phyloP scores from a whole-genome alignment of 2,888 invertebrate genomes.

The Calliopum simillimum region DNA sequence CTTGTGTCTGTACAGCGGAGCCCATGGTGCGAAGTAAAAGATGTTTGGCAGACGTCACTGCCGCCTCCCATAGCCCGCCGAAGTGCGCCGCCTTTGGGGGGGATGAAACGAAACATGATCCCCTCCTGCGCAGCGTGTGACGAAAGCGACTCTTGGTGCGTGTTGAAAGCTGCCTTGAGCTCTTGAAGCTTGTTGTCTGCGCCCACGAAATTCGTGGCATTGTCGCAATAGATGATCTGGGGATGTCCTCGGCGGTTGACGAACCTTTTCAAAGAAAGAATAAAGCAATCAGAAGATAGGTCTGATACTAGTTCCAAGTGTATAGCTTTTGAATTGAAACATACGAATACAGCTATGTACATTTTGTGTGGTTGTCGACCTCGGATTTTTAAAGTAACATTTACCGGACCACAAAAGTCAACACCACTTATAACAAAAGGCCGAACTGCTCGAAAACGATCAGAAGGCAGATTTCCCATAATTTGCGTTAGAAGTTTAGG shows the following conservation, averaged over 20 bases:
- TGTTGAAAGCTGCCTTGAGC: neutral
- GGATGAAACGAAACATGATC: slow-evolving; percentile 23
- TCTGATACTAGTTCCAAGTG: slow-evolving; percentile 33
- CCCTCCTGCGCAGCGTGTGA: neutral
- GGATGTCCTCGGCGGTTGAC: no score
- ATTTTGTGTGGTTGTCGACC: slow-evolving; percentile 35
- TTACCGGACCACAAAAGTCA: neutral
- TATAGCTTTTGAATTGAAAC: slow-evolving; percentile 36
- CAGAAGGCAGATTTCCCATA: no score
- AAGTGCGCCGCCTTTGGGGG: slow-evolving; percentile 24
- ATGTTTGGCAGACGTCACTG: slow-evolving; percentile 21
- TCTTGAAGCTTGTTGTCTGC: no score
- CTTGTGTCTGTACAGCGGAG: neutral
- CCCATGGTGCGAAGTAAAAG: slow-evolving; percentile 15
- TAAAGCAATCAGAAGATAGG: slow-evolving; percentile 26
- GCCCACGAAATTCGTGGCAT: no score
- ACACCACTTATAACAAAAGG: slow-evolving; percentile 4
- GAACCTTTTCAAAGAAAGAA: slow-evolving; percentile 27
- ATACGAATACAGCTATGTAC: slow-evolving; percentile 27
- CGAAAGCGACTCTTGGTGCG: neutral
- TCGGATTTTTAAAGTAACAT: slow-evolving; percentile 13
- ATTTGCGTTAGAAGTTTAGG: slow-evolving; percentile 15
- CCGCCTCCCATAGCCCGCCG: no score
- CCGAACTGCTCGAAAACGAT: no score
- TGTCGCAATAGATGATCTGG: no score